Conservation (phyloP, 2,888 invertebrate genomes). For the Acleris sparsana region DNA sequence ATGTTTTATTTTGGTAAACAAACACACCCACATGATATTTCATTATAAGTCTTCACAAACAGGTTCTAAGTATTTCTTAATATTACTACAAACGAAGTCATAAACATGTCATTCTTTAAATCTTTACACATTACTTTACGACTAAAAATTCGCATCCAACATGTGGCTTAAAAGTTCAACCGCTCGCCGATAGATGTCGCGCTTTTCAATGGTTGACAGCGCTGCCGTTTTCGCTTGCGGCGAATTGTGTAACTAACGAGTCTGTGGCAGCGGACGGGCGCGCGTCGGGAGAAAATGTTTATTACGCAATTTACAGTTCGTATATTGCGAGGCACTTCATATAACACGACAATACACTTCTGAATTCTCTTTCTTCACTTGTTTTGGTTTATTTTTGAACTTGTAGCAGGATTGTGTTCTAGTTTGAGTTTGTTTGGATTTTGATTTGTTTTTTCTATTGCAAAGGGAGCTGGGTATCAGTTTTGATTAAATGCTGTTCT, state of each 20-base stretch:
- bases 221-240: slow-evolving; percentile 46
- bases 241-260: slow-evolving; percentile 49
- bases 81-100: background rate
- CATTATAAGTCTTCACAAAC: slow-evolving; percentile 7
- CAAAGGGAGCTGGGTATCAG: too few species aligned
- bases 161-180: slow-evolving; percentile 56
- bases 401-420: slow-evolving; percentile 39
- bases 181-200: slow-evolving; percentile 63
- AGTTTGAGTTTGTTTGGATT: slow-evolving; percentile 2
- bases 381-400: slow-evolving; percentile 48
- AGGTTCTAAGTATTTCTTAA: background rate
- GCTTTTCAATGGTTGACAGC: slow-evolving; percentile 43
- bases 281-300: slow-evolving; percentile 66
- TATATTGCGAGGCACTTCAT: slow-evolving; percentile 75
- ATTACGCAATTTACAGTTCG: slow-evolving; percentile 77
- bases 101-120: slow-evolving; percentile 2
- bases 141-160: background rate
- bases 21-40: slow-evolving; percentile 2
- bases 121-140: background rate
- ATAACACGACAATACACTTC: slow-evolving; percentile 70
- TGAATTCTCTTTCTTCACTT: slow-evolving; percentile 57
- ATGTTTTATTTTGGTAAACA: slow-evolving; percentile 26
- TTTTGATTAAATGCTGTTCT: background rate
- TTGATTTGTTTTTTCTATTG: slow-evolving; percentile 4
- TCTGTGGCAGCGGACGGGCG: slow-evolving; percentile 51